Evolutionary conservation across 2,113 vertebrate species (phyloP).

Genomic region (Dendropsophus ebraccatus): DNA sequence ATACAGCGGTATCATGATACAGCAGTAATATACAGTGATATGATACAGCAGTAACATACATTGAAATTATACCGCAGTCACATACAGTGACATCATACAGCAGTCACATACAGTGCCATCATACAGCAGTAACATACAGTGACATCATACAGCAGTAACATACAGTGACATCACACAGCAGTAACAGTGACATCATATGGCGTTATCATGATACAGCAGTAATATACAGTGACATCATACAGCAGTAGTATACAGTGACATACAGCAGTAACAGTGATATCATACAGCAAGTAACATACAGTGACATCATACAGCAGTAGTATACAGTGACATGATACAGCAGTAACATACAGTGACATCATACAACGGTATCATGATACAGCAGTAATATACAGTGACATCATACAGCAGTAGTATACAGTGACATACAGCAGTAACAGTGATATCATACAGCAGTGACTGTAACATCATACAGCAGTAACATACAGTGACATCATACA

Average conservation of each 20-base stretch:
- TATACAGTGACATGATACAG: neutral
- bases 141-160: neutral
- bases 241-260: neutral
- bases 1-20: neutral
- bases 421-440: too few species aligned
- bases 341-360: neutral
- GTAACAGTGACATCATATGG: neutral
- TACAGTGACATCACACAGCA: neutral
- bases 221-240: neutral
- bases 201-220: neutral
- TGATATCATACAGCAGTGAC: too few species aligned
- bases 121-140: neutral
- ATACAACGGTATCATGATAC: too few species aligned
- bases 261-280: neutral
- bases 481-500: neutral
- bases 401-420: neutral
- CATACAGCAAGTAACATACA: neutral
- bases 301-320: neutral
- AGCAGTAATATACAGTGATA: neutral
- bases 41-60: neutral
- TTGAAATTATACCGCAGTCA: neutral
- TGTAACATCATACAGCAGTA: neutral
- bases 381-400: neutral
- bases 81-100: neutral
- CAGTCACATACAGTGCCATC: neutral